phyloP scores from a whole-genome alignment of 2,797 vertebrate species.

The Danionella dracula region DNA sequence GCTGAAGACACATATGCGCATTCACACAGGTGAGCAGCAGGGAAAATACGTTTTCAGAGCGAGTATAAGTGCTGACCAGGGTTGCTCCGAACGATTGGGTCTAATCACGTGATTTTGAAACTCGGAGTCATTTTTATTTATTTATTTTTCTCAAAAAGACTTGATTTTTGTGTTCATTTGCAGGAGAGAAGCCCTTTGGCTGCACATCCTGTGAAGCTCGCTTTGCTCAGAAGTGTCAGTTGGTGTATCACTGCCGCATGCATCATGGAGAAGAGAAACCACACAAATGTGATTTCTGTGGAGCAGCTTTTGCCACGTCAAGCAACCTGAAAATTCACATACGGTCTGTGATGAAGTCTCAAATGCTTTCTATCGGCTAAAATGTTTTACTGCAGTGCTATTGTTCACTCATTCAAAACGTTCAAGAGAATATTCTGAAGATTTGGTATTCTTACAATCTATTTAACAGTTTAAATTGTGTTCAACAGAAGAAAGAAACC shows the following conservation, averaged over 20 bases:
- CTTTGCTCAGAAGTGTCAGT: slow-evolving; percentile 97
- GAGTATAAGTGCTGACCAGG: no score
- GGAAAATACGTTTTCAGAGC: no score
- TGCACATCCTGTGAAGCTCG: slow-evolving; percentile 89
- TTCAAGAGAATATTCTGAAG: no score
- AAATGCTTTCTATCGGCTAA: no score
- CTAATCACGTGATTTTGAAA: background rate
- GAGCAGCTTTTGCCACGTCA: slow-evolving; percentile 96
- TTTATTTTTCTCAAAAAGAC: background rate
- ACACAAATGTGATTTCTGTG: slow-evolving; percentile 91
- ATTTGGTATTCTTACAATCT: no score
- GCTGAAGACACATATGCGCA: slow-evolving; percentile 94
- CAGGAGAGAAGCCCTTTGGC: slow-evolving; percentile 93
- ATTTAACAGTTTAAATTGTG: no score
- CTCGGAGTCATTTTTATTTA: no score
- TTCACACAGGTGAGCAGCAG: slow-evolving; percentile 83
- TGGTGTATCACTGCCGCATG: slow-evolving; percentile 96
- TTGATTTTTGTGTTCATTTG: background rate
- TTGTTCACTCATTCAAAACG: no score
- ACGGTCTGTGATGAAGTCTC: slow-evolving; percentile 66
- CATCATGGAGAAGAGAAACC: slow-evolving; percentile 98
- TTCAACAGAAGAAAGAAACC: no score
- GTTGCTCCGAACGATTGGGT: no score
- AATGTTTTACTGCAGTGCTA: no score
- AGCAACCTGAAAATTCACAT: slow-evolving; percentile 98